Conservation (phyloP, 2,113 vertebrate genomes). For the Aviceda subcristata region DNA sequence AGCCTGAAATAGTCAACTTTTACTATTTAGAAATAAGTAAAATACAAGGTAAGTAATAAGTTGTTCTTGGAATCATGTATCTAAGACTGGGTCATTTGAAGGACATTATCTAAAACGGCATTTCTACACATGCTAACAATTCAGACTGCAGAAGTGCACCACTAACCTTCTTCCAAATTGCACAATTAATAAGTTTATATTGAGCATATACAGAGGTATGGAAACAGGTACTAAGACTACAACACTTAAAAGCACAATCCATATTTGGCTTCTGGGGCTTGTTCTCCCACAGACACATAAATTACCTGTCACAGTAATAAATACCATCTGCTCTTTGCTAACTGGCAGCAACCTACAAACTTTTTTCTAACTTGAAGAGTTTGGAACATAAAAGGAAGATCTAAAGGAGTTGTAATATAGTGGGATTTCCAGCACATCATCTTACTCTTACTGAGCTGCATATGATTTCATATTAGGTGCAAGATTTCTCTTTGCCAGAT, state of each 20-base stretch:
- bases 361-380: background rate
- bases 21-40: background rate
- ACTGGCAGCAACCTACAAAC: background rate
- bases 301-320: conserved; percentile 27
- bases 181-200: background rate
- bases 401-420: background rate
- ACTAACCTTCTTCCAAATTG: background rate
- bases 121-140: background rate
- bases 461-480: background rate
- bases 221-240: background rate
- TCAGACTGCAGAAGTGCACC: background rate
- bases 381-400: background rate
- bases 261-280: conserved; percentile 37
- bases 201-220: background rate
- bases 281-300: conserved; percentile 24
- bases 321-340: conserved; percentile 54
- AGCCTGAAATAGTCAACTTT: background rate
- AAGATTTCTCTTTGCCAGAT: background rate
- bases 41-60: background rate
- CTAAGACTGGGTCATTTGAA: background rate
- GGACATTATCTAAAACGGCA: background rate
- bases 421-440: background rate
- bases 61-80: background rate
- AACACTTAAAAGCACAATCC: conserved; percentile 31
- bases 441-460: background rate